Conservation (phyloP, 2,113 vertebrate genomes). For the Antigone vipio region DNA sequence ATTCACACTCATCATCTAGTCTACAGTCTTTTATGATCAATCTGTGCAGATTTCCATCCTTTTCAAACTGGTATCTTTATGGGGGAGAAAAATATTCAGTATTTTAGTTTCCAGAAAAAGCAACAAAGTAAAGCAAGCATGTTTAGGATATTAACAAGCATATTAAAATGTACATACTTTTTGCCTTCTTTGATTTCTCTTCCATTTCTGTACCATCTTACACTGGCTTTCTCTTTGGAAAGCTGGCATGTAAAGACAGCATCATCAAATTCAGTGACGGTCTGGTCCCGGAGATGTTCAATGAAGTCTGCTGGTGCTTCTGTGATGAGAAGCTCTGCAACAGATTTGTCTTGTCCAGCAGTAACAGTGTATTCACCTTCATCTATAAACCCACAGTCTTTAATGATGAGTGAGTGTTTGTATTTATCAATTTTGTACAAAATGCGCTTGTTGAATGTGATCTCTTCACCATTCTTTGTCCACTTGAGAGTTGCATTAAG, state of each 20-base stretch:
- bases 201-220: conserved; percentile 94
- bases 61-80: conserved; percentile 90
- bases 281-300: conserved; percentile 89
- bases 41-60: conserved; percentile 86
- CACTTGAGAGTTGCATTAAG: conserved; percentile 90
- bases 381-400: conserved; percentile 90
- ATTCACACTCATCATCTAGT: conserved; percentile 96
- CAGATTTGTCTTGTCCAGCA: conserved; percentile 88
- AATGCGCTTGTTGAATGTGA: conserved; percentile 85
- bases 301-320: conserved; percentile 95
- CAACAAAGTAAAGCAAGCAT: not conserved
- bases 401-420: conserved; percentile 91
- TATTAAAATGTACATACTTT: conserved; percentile 76
- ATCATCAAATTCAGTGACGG: conserved; percentile 95
- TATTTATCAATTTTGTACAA: conserved; percentile 89
- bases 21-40: conserved; percentile 90
- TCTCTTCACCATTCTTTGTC: conserved; percentile 91
- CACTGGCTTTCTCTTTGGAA: conserved; percentile 90
- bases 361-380: conserved; percentile 93
- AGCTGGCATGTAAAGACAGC: conserved; percentile 92
- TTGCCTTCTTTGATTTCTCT: conserved; percentile 93
- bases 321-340: conserved; percentile 92
- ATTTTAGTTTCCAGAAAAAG: conserved; percentile 17
- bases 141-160: not conserved
- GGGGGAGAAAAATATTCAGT: not conserved